A percentile compares a stretch with the other conserved stretches of the same genome.
These are phyloP conservation scores for Ectemnius lituratus DNA, from an alignment of 2,888 invertebrate species.

Conservation along the genomic window DNA sequence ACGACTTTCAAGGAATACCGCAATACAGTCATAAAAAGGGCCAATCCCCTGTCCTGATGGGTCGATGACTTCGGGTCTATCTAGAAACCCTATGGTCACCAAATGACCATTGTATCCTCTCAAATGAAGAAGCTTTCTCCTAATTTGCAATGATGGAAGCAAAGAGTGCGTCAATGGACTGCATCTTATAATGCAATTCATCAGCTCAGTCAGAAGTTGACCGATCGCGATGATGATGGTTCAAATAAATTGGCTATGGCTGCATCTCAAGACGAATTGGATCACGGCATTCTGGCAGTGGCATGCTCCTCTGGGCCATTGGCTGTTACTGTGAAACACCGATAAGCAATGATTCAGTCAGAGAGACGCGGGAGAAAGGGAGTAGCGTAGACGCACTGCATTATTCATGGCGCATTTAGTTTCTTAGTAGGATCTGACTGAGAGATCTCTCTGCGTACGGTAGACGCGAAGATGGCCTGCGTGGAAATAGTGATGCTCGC, in stretches of 20 bases:
- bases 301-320: conserved; percentile 5
- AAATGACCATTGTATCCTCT: too few relatives aligned
- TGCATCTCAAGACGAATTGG: too few relatives aligned
- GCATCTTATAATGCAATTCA: too few relatives aligned
- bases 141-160: background rate
- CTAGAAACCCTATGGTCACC: too few relatives aligned
- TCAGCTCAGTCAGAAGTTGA: too few relatives aligned
- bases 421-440: conserved; percentile 22
- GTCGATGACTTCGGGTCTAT: too few relatives aligned
- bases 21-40: too few relatives aligned
- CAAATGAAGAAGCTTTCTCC: too few relatives aligned
- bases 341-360: conserved; percentile 38
- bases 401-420: conserved; percentile 46
- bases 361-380: conserved; percentile 16
- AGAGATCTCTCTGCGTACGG: conserved; percentile 40
- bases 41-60: too few relatives aligned
- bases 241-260: background rate
- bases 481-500: conserved; percentile 37
- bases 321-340: conserved; percentile 13
- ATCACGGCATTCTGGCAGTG: background rate
- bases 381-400: conserved; percentile 24
- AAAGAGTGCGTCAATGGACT: background rate
- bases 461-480: conserved; percentile 20
- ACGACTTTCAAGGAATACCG: too few relatives aligned
- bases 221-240: background rate